Percentiles rank a stretch among this genome's conserved stretches.
Conservation (phyloP, 2,797 vertebrate species). For the Rhynchotus rufescens region DNA sequence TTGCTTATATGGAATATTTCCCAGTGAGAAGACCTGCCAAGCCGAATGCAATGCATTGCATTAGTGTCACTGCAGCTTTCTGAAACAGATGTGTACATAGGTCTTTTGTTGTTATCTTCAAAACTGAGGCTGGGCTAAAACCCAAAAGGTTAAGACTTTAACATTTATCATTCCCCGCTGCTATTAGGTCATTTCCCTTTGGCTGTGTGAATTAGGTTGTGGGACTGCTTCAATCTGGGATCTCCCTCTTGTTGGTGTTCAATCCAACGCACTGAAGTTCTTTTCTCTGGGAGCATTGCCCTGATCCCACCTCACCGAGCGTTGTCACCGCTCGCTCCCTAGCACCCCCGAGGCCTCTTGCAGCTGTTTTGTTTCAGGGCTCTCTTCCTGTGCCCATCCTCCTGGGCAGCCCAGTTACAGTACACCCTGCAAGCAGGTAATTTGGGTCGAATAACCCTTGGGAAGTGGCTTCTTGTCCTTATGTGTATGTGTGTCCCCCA, state of each 20-base stretch:
- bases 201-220: conserved; percentile 65
- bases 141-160: conserved; percentile 54
- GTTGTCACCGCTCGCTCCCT: conserved; percentile 30
- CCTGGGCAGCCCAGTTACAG: background rate
- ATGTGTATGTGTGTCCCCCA: background rate
- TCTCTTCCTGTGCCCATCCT: conserved; percentile 23
- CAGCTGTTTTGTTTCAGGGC: conserved; percentile 22
- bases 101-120: conserved; percentile 80
- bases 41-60: conserved; percentile 65
- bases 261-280: conserved; percentile 50
- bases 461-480: conserved; percentile 27
- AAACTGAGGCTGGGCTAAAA: conserved; percentile 55
- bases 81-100: conserved; percentile 86
- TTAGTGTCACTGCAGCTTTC: conserved; percentile 81
- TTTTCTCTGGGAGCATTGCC: conserved; percentile 49
- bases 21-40: conserved; percentile 77
- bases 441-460: conserved; percentile 42
- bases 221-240: conserved; percentile 65
- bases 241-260: conserved; percentile 55
- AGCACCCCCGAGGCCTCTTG: conserved; percentile 39
- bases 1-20: conserved; percentile 80
- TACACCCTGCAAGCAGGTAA: conserved; percentile 29
- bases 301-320: conserved; percentile 44
- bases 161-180: conserved; percentile 51
- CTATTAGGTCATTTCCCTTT: conserved; percentile 74